Percentiles rank a stretch among this genome's conserved stretches.
Conservation (phyloP, 2,113 vertebrate genomes). For the Zosterops japonicus region DNA sequence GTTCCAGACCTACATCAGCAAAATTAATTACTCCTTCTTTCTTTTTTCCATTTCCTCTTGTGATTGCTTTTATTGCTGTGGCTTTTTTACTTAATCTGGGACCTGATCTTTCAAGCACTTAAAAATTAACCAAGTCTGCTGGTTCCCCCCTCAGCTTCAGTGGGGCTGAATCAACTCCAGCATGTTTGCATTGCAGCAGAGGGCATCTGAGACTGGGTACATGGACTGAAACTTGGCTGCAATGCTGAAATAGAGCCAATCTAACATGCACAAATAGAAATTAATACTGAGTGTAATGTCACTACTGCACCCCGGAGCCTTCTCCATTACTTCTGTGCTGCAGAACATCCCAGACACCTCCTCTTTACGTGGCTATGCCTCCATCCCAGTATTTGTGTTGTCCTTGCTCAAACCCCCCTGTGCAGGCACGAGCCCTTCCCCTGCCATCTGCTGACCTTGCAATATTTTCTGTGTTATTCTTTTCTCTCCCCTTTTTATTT, state of each 20-base stretch:
- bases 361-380: not conserved
- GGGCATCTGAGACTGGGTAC: not conserved
- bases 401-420: not conserved
- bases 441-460: not conserved
- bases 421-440: not conserved
- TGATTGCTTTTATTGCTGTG: not conserved
- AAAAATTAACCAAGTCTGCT: not conserved
- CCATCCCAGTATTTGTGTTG: not conserved
- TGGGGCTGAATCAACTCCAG: not conserved
- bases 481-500: slow-evolving; percentile 28
- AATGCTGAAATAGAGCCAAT: not conserved
- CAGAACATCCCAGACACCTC: not conserved
- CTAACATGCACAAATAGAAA: not conserved
- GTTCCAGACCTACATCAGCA: not conserved
- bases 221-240: not conserved
- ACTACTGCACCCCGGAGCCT: not conserved
- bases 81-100: not conserved
- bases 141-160: not conserved
- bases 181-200: accelerated
- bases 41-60: not conserved
- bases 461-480: slow-evolving; percentile 7
- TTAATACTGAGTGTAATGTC: not conserved
- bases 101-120: not conserved
- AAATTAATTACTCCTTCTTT: not conserved
- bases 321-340: not conserved